These are phyloP conservation scores for Pemphredon lugubris DNA, from an alignment of 2,888 invertebrate genomes.

Conservation along the genomic window DNA sequence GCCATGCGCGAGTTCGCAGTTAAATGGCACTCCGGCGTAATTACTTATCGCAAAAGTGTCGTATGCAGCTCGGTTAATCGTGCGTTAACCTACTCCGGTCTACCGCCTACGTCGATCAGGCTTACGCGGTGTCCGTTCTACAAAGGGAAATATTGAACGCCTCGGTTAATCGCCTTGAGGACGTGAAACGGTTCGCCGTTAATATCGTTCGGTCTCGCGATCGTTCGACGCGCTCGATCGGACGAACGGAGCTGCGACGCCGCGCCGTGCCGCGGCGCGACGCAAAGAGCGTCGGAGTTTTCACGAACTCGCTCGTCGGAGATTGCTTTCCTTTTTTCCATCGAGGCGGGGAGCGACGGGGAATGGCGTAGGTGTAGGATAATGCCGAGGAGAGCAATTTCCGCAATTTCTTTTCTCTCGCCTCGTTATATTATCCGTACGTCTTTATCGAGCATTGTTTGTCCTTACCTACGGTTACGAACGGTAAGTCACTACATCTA, in stretches of 20 bases:
- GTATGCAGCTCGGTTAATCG: slow-evolving; percentile 43
- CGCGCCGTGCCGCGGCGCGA: not conserved
- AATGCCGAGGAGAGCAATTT: too few relatives aligned
- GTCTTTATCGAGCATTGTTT: too few relatives aligned
- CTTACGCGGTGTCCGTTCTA: slow-evolving; percentile 23
- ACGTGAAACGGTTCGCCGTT: slow-evolving; percentile 7
- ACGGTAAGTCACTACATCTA: slow-evolving; percentile 20
- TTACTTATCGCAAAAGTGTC: slow-evolving; percentile 60
- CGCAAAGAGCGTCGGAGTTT: too few relatives aligned
- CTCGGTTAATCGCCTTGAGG: slow-evolving; percentile 25
- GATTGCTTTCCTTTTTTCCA: too few relatives aligned
- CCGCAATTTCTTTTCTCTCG: too few relatives aligned
- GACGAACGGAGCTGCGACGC: too few relatives aligned
- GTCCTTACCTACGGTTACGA: too few relatives aligned
- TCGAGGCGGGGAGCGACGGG: too few relatives aligned
- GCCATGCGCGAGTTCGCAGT: slow-evolving; percentile 23
- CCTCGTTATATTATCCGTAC: too few relatives aligned
- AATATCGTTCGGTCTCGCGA: not conserved
- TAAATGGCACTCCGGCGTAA: slow-evolving; percentile 48
- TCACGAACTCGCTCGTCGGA: too few relatives aligned
- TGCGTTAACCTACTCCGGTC: slow-evolving; percentile 36
- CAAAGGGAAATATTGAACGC: slow-evolving; percentile 22
- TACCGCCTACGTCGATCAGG: slow-evolving; percentile 27
- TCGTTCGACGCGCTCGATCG: not conserved
- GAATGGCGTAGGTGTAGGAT: too few relatives aligned